Evolutionary conservation across 2,888 invertebrate species (phyloP), one percentile per base, ranked within the genome.

Genomic region (Eumerus sabulonum): DNA sequence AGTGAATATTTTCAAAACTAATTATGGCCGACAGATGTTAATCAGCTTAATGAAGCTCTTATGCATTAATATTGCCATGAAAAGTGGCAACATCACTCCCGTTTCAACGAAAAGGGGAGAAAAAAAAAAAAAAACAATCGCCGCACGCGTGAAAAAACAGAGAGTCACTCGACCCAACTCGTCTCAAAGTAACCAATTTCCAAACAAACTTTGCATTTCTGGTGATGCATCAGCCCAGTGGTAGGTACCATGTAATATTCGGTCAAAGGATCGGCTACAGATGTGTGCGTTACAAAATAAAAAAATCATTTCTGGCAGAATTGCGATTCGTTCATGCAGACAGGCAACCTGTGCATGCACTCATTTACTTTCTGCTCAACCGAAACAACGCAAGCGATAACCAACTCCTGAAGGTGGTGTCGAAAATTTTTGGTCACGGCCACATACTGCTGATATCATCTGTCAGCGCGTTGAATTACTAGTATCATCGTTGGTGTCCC

Each of bases 1-100:
- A 79, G 68, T 79, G 79, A 79, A 70, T 54, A 79, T 64, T 74
- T 74, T 70, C 18, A 74, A 68, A 79, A 74, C 79, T 79, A 60
- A 79, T 79, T 79, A 79, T 70, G 70, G 35, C 56, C 74, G 79
- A 64, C 72, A 63, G 73, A 68, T 51, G 72, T 79, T 79, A 68
- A 73, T 73, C 59, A 68, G 77, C 60, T 70, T 79, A 74, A 79
- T 74, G 16, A 60, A 70, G 74, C 60, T 64, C 59, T 42, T 27
- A 45, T 47, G 17, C 45, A 35, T 45, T 51, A 1, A 47, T 35
- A 17, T 53, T 44, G 18, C 53, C 27, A 62, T 27, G n/a, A 35
- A 35, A 53, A 27, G 38, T 38, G 47, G 14, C 3, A 35, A 14
- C 5, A 42, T 53, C 38, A 19, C 47, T 14, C 60, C 35, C 36